Evolutionary conservation across 1,140 invertebrate genomes (phyloP).

Genomic region (Saccostrea echinata): DNA sequence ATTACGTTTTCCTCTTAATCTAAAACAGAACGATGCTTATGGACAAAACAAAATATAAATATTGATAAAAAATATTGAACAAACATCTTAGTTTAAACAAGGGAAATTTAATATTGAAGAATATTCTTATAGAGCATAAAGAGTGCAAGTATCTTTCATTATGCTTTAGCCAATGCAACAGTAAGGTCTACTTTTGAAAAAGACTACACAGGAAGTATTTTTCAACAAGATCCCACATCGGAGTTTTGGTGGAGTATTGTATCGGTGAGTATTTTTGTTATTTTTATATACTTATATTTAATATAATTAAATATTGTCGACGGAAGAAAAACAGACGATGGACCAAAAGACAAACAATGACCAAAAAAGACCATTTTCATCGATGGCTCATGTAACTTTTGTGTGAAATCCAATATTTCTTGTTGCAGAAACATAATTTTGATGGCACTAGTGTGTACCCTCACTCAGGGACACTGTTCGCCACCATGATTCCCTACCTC

Average conservation of each 20-base stretch:
- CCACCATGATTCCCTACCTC: neutral
- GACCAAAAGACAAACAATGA: no score
- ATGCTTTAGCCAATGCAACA: neutral
- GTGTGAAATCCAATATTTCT: neutral
- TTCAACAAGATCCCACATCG: conserved; percentile 20
- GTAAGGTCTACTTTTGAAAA: conserved; percentile 9
- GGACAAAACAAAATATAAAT: no score
- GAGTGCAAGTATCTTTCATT: neutral
- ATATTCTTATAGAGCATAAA: neutral
- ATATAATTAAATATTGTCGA: no score
- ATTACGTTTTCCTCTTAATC: no score
- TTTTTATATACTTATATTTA: no score
- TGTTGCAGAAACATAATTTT: neutral
- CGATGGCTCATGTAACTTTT: no score
- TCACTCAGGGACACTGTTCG: neutral
- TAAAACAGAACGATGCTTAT: no score
- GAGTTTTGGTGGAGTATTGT: conserved; percentile 17
- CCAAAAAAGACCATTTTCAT: no score
- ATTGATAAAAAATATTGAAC: no score
- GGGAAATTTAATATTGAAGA: neutral
- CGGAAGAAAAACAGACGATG: no score
- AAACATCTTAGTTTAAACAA: neutral
- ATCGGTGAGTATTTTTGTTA: neutral
- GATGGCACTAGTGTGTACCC: neutral
- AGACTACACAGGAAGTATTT: neutral